Base-by-base conservation (phyloP, 2,797 vertebrate genomes). In the Mallotus villosus region DNA sequence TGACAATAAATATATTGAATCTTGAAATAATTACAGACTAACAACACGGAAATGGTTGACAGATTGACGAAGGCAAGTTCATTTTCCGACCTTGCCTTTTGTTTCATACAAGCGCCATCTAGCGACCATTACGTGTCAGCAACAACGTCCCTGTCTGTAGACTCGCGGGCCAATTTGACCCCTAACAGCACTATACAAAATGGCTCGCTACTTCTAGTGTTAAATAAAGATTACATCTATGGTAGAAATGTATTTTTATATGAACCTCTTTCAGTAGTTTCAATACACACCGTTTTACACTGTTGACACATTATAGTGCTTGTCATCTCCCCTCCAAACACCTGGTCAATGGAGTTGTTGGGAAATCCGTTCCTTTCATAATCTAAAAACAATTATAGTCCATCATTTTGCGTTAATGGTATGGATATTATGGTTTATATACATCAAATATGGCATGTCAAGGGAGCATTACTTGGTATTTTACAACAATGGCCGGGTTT, bases 231-330 rank as follows among this genome's bases (percentile, higher is more conserved):
- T 29, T 9, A 67, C 14, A n/a, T 2, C 1, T 19, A 57, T 7
- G 55, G 55, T 57, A 57, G 55, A 21, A 57, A 22, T 11, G n/a
- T n/a, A 58, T 22, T 12, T 24, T 25, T 4, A 60, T 24, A 24
- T 24, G 7, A 24, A 60, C 14, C 12, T 25, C 9, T 21, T 58
- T 25, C 58, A 60, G 21, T 63, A n/a, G 25, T 14, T 19, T 19
- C 25, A 9, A 55, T 69, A 91, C 94, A 77, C 88, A 99, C 97
- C 4, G 95, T 98, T 89, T 93, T 93, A 78, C 98, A 99, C 65
- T 95, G 93, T 74, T 95, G 95, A 89, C 98, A 99, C 97, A 98
- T 98, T 71, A 99, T 93, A 0, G 95, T 97, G 84, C 97, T 99
- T 24, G 95, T 97, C 78, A 95, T 87, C 84, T 98, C 96, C 64